A percentile compares a stretch with the other conserved stretches of the same genome.
These are phyloP conservation scores for Rhinoptilus africanus DNA, from an alignment of 2,113 vertebrate species.

Conservation along the genomic window DNA sequence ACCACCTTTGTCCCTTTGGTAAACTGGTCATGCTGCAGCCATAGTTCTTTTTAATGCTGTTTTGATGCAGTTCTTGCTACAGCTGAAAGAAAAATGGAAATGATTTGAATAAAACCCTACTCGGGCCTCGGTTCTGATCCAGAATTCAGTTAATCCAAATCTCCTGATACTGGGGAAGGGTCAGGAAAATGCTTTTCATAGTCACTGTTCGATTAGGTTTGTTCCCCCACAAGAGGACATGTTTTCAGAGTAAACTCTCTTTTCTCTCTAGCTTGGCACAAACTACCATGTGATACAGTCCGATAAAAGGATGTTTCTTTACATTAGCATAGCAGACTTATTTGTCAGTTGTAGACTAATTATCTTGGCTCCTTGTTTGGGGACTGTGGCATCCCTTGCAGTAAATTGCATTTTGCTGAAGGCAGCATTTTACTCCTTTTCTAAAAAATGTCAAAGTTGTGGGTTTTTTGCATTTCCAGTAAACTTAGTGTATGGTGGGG, in stretches of 20 bases:
- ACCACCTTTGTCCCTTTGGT: neutral
- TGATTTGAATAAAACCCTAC: neutral
- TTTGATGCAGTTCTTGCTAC: neutral
- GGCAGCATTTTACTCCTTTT: conserved; percentile 4
- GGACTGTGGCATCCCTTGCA: neutral
- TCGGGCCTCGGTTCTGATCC: neutral
- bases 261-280: conserved; percentile 7
- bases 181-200: neutral
- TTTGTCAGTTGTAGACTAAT: conserved; percentile 47
- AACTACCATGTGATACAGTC: neutral
- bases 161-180: neutral
- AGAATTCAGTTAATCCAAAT: neutral
- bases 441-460: neutral
- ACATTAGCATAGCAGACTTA: conserved; percentile 39
- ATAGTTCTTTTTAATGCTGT: neutral
- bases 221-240: neutral
- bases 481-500: neutral
- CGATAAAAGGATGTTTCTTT: conserved; percentile 36
- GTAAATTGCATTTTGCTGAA: conserved; percentile 26
- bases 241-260: neutral
- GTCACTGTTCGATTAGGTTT: neutral
- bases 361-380: conserved; percentile 16
- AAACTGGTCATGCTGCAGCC: neutral
- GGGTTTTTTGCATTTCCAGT: neutral
- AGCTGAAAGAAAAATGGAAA: neutral